Conservation (phyloP, 2,888 invertebrate species). For the Pristionchus exspectatus region DNA sequence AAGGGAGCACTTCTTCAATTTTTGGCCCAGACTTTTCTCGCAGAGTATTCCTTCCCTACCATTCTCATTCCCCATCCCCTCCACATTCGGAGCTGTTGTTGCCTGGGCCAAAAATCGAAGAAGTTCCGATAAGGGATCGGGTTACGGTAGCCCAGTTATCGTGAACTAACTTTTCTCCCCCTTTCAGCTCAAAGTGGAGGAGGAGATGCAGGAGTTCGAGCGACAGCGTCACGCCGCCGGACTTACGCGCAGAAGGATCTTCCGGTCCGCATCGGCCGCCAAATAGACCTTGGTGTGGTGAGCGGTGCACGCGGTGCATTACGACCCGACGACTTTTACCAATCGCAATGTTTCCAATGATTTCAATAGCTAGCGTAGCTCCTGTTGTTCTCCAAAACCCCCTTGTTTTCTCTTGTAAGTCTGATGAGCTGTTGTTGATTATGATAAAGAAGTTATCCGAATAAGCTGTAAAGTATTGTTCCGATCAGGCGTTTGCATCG, state of each 20-base stretch:
- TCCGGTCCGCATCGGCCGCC: conserved; percentile 69
- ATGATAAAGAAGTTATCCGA: neutral
- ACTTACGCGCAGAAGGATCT: conserved; percentile 71
- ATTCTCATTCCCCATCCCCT: no score
- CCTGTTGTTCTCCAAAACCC: conserved; percentile 21
- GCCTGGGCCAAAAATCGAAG: no score
- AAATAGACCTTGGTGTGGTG: conserved; percentile 56
- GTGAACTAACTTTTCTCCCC: neutral
- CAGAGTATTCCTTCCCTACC: no score
- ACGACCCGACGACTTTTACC: neutral
- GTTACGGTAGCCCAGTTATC: neutral
- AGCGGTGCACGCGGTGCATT: neutral
- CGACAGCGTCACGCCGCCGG: conserved; percentile 71
- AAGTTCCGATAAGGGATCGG: no score
- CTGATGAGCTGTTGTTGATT: conserved; percentile 38
- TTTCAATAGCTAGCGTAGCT: conserved; percentile 23
- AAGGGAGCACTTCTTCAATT: no score
- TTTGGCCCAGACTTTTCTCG: no score
- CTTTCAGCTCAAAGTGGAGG: conserved; percentile 59
- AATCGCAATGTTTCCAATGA: conserved; percentile 35
- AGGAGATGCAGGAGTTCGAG: conserved; percentile 68
- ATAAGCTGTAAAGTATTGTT: neutral
- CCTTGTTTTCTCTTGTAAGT: conserved; percentile 20
- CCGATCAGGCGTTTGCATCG: neutral
- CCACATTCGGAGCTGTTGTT: no score